Evolutionary conservation across 2,888 invertebrate species (phyloP).

Genomic region (Saturnia japonica): DNA sequence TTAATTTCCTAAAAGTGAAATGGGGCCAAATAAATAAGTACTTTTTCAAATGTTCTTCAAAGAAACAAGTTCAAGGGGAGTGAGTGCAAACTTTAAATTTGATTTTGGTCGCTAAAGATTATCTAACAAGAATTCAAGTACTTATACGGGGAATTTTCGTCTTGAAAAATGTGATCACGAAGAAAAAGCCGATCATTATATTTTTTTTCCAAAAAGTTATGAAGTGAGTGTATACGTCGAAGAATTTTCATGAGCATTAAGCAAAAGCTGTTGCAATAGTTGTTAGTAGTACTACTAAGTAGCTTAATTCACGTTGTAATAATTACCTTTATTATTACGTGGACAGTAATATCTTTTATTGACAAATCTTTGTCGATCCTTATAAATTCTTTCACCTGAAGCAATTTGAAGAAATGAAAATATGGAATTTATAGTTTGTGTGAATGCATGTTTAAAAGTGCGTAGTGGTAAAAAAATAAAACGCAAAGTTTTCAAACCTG

Average conservation of each 20-base stretch:
- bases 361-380: neutral
- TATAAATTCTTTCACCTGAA: neutral
- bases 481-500: neutral
- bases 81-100: too few species aligned
- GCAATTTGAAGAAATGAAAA: neutral
- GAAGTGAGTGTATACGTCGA: neutral
- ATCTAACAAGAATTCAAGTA: neutral
- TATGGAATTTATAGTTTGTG: neutral
- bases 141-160: neutral
- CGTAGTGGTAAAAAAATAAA: constrained; percentile 4
- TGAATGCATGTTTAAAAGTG: constrained; percentile 6
- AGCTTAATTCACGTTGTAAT: constrained; percentile 5
- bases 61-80: neutral
- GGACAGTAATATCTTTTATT: neutral
- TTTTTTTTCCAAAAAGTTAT: neutral
- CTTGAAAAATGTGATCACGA: neutral
- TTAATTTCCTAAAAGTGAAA: constrained; percentile 1
- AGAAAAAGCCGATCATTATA: neutral
- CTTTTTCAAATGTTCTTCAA: neutral
- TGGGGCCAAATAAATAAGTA: constrained; percentile 1
- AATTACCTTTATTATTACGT: neutral
- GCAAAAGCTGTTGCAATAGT: neutral
- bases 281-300: constrained; percentile 5
- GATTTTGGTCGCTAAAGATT: neutral
- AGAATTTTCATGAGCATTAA: neutral